Conservation (phyloP, 2,797 vertebrate genomes). For the Syngnathus acus region DNA sequence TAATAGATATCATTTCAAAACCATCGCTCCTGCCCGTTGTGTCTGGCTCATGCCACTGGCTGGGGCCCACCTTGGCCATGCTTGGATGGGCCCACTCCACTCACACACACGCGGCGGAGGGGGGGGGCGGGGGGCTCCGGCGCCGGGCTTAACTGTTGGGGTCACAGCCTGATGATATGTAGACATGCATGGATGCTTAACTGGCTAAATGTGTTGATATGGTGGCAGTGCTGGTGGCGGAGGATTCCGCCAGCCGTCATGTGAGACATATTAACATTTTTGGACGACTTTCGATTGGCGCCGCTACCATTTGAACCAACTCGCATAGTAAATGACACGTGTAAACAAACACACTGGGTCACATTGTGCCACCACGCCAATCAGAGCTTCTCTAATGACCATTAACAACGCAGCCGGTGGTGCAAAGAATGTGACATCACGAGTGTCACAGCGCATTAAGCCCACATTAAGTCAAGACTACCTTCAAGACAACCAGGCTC, state of each 20-base stretch:
- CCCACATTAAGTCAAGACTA: constrained; percentile 39
- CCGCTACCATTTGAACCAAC: constrained; percentile 8
- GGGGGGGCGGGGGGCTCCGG: constrained; percentile 31
- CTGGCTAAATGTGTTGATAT: constrained; percentile 56
- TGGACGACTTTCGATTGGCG: constrained; percentile 10
- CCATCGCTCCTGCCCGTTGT: constrained; percentile 54
- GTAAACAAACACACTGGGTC: constrained; percentile 16
- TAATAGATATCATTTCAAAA: constrained; percentile 89
- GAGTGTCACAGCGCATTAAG: constrained; percentile 60
- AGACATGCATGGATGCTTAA: constrained; percentile 63
- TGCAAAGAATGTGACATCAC: constrained; percentile 68
- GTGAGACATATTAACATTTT: constrained; percentile 20
- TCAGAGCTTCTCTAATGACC: constrained; percentile 51
- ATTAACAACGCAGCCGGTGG: constrained; percentile 65
- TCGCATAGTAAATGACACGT: constrained; percentile 9
- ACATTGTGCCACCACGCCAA: constrained; percentile 43
- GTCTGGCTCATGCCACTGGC: constrained; percentile 50
- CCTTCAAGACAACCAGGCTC: constrained; percentile 40
- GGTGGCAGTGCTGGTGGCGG: constrained; percentile 28
- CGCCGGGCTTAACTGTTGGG: constrained; percentile 63
- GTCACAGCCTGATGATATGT: constrained; percentile 58
- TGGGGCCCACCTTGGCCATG: constrained; percentile 58
- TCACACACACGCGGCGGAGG: not conserved
- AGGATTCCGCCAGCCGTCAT: constrained; percentile 37
- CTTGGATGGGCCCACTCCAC: constrained; percentile 46